Conservation (phyloP, 2,113 vertebrate genomes). For the Rattus rattus region DNA sequence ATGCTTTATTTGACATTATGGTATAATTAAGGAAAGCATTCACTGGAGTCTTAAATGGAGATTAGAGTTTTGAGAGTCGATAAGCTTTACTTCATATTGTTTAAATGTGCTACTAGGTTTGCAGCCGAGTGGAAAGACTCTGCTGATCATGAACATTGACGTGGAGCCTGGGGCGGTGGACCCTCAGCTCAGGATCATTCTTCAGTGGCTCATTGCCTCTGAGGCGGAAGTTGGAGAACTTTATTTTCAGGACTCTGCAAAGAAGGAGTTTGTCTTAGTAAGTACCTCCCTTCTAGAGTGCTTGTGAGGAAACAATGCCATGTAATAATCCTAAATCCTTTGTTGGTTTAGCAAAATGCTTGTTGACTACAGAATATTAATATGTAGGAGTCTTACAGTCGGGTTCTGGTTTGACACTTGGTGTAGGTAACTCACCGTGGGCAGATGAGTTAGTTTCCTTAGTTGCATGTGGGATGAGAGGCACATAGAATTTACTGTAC, state of each 20-base stretch:
- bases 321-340: not conserved
- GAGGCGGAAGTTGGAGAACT: conserved; percentile 90
- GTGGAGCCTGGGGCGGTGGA: conserved; percentile 88
- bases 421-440: too few relatives aligned
- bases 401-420: not conserved
- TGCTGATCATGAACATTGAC: conserved; percentile 90
- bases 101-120: conserved; percentile 85
- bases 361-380: not conserved
- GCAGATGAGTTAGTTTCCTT: not conserved
- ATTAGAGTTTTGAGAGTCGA: conserved; percentile 4
- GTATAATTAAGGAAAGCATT: conserved; percentile 20
- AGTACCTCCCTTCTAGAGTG: conserved; percentile 75
- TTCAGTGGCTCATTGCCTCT: conserved; percentile 97
- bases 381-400: not conserved
- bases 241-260: conserved; percentile 86
- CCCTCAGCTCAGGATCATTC: conserved; percentile 90
- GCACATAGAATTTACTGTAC: not conserved
- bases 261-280: conserved; percentile 92
- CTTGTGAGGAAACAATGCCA: not conserved
- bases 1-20: conserved; percentile 18
- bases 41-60: conserved; percentile 23
- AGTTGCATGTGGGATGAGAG: not conserved
- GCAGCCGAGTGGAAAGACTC: conserved; percentile 82
- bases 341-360: not conserved
- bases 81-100: conserved; percentile 22